These are phyloP conservation scores for Drosophila stalkeri DNA, from an alignment of 2,888 invertebrate genomes.

Conservation along the genomic window DNA sequence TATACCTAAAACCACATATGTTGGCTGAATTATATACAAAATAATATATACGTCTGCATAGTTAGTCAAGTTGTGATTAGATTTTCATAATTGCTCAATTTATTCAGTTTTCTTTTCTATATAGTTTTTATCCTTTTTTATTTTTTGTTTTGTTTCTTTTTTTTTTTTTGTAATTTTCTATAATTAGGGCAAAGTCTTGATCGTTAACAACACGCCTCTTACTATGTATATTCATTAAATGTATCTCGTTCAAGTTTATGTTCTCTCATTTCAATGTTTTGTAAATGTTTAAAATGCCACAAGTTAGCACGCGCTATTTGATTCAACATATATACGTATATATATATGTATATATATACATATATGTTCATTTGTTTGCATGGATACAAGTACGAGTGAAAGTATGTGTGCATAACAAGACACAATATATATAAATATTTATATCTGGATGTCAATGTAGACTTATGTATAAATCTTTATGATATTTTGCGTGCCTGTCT, in stretches of 20 bases:
- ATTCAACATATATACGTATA: constrained; percentile 41
- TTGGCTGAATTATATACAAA: neutral
- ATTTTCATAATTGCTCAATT: constrained; percentile 59
- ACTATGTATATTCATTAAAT: constrained; percentile 19
- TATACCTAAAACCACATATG: neutral
- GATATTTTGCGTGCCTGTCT: neutral
- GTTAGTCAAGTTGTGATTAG: constrained; percentile 11
- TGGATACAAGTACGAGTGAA: constrained; percentile 28
- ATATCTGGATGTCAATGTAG: constrained; percentile 10
- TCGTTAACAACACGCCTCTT: constrained; percentile 56
- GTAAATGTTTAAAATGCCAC: constrained; percentile 56
- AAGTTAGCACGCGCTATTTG: constrained; percentile 43
- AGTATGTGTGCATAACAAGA: constrained; percentile 42
- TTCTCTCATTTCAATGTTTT: constrained; percentile 24
- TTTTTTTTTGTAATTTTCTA: constrained; percentile 35
- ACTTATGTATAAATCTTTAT: constrained; percentile 19
- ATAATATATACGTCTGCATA: neutral
- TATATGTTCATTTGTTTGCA: constrained; percentile 13
- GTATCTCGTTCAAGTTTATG: constrained; percentile 8
- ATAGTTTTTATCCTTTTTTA: constrained; percentile 45
- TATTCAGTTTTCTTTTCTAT: constrained; percentile 50
- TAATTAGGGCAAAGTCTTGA: constrained; percentile 62
- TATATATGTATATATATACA: constrained; percentile 23
- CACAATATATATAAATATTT: constrained; percentile 34
- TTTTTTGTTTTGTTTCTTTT: constrained; percentile 8